Evolutionary conservation across 1,140 invertebrate genomes (phyloP).

Genomic region (Pachypeltis micranthus): DNA sequence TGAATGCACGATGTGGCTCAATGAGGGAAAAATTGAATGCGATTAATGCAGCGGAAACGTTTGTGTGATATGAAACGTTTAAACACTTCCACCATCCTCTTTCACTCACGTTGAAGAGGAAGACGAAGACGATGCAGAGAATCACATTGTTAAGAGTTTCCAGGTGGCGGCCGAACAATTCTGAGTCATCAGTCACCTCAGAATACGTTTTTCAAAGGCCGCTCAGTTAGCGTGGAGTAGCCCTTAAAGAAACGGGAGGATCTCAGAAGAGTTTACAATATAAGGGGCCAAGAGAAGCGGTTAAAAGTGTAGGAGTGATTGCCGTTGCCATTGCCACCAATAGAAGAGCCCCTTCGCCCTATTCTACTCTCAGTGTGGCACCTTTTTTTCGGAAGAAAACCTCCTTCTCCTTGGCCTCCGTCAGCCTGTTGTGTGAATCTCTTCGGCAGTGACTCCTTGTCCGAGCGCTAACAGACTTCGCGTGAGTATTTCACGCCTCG

Average conservation of each 20-base stretch:
- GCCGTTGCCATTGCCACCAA: too few species aligned
- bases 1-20: too few species aligned
- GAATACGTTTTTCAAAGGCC: background rate
- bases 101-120: too few species aligned
- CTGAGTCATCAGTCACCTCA: constrained; percentile 7
- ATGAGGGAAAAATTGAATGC: too few species aligned
- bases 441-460: constrained; percentile 6
- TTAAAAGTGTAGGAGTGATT: constrained; percentile 8
- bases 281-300: background rate
- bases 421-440: too few species aligned
- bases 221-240: background rate
- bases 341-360: background rate
- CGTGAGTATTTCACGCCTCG: constrained; percentile 9
- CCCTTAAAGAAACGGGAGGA: background rate
- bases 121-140: background rate
- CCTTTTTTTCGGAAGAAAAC: too few species aligned
- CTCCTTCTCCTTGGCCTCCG: too few species aligned
- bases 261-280: constrained; percentile 4
- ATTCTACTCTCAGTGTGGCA: too few species aligned
- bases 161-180: constrained; percentile 4
- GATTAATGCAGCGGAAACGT: too few species aligned
- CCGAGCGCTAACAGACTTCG: constrained; percentile 1
- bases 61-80: too few species aligned
- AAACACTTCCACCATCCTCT: too few species aligned
- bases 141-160: background rate